Conservation (phyloP, 2,888 invertebrate genomes). For the Laspeyria flexula region DNA sequence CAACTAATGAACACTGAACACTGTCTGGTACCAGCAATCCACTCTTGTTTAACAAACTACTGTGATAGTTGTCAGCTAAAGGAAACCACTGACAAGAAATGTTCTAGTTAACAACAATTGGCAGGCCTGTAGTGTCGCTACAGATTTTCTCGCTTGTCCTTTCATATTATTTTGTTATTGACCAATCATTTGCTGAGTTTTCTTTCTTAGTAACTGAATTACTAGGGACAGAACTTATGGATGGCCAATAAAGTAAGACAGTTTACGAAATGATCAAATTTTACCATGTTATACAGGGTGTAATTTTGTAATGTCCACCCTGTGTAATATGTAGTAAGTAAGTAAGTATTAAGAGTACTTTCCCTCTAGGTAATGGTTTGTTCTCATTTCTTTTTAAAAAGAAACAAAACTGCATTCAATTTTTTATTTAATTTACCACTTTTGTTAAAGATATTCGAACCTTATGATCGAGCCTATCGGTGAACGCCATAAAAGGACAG, state of each 20-base stretch:
- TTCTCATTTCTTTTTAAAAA: too few relatives aligned
- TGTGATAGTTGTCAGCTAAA: slow-evolving; percentile 58
- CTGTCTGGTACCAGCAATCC: slow-evolving; percentile 46
- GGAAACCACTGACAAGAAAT: slow-evolving; percentile 63
- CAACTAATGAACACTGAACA: slow-evolving; percentile 56
- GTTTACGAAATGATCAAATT: slow-evolving; percentile 17
- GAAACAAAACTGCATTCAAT: too few relatives aligned
- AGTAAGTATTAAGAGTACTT: too few relatives aligned
- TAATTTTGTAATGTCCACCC: slow-evolving; percentile 14
- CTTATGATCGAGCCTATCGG: too few relatives aligned
- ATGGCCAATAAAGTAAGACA: slow-evolving; percentile 16
- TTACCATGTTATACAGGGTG: background rate
- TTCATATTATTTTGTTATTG: slow-evolving; percentile 50
- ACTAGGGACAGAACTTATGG: slow-evolving; percentile 21
- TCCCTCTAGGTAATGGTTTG: too few relatives aligned
- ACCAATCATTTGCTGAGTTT: slow-evolving; percentile 43
- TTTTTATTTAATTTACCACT: too few relatives aligned
- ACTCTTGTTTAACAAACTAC: slow-evolving; percentile 56
- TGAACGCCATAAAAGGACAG: too few relatives aligned
- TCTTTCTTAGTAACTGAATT: slow-evolving; percentile 31
- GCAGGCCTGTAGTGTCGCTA: slow-evolving; percentile 46
- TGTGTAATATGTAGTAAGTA: background rate
- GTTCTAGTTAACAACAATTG: slow-evolving; percentile 61
- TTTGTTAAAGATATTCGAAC: too few relatives aligned
- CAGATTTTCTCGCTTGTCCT: slow-evolving; percentile 50